A percentile compares a stretch with the other conserved stretches of the same genome.
Evolutionary conservation across 2,113 vertebrate genomes (phyloP).

Genomic region (Myrmecobius fasciatus): DNA sequence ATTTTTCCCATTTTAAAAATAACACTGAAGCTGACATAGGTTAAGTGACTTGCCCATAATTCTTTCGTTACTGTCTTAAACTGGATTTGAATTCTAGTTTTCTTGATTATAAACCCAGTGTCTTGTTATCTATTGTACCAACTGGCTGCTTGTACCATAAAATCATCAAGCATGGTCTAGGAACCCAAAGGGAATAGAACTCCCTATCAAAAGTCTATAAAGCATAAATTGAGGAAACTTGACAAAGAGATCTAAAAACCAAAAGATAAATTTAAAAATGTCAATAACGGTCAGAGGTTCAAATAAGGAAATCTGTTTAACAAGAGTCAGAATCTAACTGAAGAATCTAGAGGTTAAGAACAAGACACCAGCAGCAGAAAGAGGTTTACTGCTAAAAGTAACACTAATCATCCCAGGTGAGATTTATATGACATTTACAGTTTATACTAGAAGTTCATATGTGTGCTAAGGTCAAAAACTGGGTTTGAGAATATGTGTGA

Average conservation of each 20-base stretch:
- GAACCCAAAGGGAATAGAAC: neutral
- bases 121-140: neutral
- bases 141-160: neutral
- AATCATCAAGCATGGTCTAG: neutral
- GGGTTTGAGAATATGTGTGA: neutral
- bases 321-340: neutral
- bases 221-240: neutral
- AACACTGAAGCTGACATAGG: no score
- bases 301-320: neutral
- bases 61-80: neutral
- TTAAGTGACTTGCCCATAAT: neutral
- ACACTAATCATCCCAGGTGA: neutral
- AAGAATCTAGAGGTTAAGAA: neutral
- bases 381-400: neutral
- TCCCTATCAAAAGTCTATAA: neutral
- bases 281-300: neutral
- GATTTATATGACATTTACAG: neutral
- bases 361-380: neutral
- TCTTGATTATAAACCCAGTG: neutral
- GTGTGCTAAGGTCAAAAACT: neutral
- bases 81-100: neutral
- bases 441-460: neutral
- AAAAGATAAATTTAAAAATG: neutral
- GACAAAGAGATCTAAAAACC: neutral
- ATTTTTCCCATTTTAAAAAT: no score